These are phyloP conservation scores for Ophion ventricosus DNA, from an alignment of 2,888 invertebrate species.

Conservation along the genomic window DNA sequence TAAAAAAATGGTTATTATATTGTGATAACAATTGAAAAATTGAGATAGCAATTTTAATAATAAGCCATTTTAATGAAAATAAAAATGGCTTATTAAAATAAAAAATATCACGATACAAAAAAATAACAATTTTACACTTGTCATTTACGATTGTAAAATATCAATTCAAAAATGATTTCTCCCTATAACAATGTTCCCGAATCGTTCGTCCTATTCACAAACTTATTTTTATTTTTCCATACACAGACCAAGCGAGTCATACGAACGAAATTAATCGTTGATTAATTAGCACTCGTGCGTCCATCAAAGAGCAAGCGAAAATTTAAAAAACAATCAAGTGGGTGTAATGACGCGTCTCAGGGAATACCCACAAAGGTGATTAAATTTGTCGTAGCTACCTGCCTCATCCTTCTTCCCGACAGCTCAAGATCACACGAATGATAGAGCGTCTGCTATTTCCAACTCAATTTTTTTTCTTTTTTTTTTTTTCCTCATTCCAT, in stretches of 20 bases:
- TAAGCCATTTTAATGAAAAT: no score
- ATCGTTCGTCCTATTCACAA: no score
- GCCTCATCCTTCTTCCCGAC: constrained; percentile 45
- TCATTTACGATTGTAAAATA: no score
- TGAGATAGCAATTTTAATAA: no score
- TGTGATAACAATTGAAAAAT: no score
- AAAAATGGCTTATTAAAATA: no score
- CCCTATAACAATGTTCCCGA: no score
- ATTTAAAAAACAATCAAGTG: neutral
- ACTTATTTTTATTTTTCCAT: neutral
- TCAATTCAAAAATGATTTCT: no score
- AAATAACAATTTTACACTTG: no score
- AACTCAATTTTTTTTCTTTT: constrained; percentile 29
- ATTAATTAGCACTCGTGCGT: neutral
- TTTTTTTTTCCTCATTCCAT: constrained; percentile 12
- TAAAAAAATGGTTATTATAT: no score
- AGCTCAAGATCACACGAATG: constrained; percentile 61
- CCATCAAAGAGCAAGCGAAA: neutral
- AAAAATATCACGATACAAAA: no score
- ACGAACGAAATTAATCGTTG: neutral
- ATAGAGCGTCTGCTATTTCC: constrained; percentile 46
- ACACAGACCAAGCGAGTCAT: neutral
- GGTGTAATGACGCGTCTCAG: neutral
- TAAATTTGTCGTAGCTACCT: constrained; percentile 20
- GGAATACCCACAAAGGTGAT: constrained; percentile 13